Percentiles rank a stretch among this genome's conserved stretches.
phyloP scores from a whole-genome alignment of 2,888 invertebrate species.

The Agrotis segetum region DNA sequence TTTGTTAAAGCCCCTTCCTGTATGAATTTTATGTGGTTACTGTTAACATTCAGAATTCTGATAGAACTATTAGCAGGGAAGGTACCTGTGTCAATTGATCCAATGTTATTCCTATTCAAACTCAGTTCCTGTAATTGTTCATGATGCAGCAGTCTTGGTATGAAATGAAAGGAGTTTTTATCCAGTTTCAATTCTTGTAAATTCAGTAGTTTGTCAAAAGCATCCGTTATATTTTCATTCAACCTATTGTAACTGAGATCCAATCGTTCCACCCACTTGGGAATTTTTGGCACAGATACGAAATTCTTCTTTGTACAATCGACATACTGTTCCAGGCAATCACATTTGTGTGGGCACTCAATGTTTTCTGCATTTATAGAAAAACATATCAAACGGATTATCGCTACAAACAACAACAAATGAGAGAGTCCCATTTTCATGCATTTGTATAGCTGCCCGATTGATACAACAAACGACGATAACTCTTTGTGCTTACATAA shows the following conservation, averaged over 20 bases:
- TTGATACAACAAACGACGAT: constrained; percentile 77
- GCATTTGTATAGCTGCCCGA: constrained; percentile 83
- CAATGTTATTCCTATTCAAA: constrained; percentile 92
- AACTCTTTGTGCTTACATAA: constrained; percentile 85
- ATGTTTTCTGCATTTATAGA: constrained; percentile 80
- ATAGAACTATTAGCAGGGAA: constrained; percentile 91
- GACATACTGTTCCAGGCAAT: constrained; percentile 93
- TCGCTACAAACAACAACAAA: constrained; percentile 84
- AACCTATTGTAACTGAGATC: constrained; percentile 91
- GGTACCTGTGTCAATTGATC: constrained; percentile 88
- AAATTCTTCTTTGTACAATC: constrained; percentile 94
- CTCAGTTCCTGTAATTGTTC: constrained; percentile 91
- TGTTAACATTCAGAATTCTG: constrained; percentile 82
- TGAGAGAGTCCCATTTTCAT: constrained; percentile 88
- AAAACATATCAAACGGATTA: constrained; percentile 77
- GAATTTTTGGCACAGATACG: constrained; percentile 93
- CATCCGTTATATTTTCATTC: constrained; percentile 81
- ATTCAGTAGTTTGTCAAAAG: constrained; percentile 79
- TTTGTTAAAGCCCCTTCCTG: constrained; percentile 94
- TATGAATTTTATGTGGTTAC: constrained; percentile 93
- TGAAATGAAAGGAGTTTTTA: constrained; percentile 89
- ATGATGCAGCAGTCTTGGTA: constrained; percentile 90
- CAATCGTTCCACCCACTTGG: constrained; percentile 94
- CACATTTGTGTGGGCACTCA: constrained; percentile 93
- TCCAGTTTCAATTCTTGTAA: constrained; percentile 88